Evolutionary conservation across 2,888 invertebrate species (phyloP).

Genomic region (Poecilobothrus nobilitatus): DNA sequence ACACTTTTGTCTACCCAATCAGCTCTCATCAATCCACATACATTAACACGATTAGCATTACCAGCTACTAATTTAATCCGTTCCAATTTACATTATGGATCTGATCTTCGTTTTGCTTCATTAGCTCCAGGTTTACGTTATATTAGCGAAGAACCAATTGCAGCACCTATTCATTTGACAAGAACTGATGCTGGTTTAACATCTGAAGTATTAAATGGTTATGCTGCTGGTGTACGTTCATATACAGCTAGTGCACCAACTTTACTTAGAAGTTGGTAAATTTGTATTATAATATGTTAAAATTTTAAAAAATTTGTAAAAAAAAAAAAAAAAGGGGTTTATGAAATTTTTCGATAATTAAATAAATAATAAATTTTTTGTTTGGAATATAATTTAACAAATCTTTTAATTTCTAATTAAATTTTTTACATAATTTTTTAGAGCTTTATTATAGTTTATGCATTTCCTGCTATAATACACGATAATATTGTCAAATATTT

Average conservation of each 20-base stretch:
- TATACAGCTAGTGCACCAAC: neutral
- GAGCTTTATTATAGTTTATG: no score
- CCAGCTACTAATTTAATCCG: neutral
- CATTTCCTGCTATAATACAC: no score
- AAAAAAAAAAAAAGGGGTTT: neutral
- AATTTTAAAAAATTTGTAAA: neutral
- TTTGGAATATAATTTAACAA: neutral
- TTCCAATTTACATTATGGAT: neutral
- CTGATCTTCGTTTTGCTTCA: neutral
- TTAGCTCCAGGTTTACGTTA: neutral
- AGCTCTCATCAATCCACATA: neutral
- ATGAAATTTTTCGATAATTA: neutral
- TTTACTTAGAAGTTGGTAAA: neutral
- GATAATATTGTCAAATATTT: no score
- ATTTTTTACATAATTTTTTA: no score
- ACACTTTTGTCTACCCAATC: neutral
- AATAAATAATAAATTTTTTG: neutral
- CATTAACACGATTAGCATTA: neutral
- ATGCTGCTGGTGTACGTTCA: neutral
- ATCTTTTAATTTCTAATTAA: no score
- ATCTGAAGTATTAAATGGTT: neutral
- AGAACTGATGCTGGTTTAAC: slow-evolving; percentile 2
- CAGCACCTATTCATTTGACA: neutral
- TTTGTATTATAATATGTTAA: neutral
- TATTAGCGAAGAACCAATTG: neutral